Base-by-base conservation (phyloP, 2,888 invertebrate genomes). In the Meganola albula region DNA sequence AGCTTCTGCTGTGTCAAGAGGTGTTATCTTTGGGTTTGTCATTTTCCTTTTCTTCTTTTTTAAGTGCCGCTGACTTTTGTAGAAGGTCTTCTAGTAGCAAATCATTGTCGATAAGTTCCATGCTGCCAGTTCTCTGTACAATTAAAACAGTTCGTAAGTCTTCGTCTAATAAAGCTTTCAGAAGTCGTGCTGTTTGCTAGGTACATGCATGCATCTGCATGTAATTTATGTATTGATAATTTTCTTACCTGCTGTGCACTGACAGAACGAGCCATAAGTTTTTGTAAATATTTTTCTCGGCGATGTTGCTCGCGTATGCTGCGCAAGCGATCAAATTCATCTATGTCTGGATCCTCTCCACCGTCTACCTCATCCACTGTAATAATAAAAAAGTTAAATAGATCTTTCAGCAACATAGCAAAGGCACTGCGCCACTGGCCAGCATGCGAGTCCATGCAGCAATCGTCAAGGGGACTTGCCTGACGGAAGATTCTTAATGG, bases 321-420 rank as follows among this genome's bases (percentile, higher is more conserved):
- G 56, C 91, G 91, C 27, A 94, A 73, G 36, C 90, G 90, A 25
- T 90, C 88, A 57, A 93, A 93, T 44, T 93, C 93, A 55, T 93
- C 92, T 34, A 88, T 85, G 21, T 70, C 74, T 0, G 53, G 48
- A 9, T 72, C 51, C 1, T 72, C 64, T 0, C 53, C 74, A 2
- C 76, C 82, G 28, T 82, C 83, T 1, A 65, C 74, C 43, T 84
- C 84, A 28, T 85, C 84, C 63, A 83, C 83, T 83, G 54, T 9
- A 66, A 65, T 16, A 14, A n/a, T n/a, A n/a, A n/a, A n/a, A n/a
- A n/a, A n/a, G n/a, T n/a, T n/a, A n/a, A n/a, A n/a, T n/a, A n/a
- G n/a, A n/a, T n/a, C n/a, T n/a, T n/a, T n/a, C n/a, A n/a, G n/a
- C n/a, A n/a, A n/a, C n/a, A n/a, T n/a, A n/a, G n/a, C n/a, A n/a